Evolutionary conservation across 2,113 vertebrate species (phyloP).

Genomic region (Ia io): DNA sequence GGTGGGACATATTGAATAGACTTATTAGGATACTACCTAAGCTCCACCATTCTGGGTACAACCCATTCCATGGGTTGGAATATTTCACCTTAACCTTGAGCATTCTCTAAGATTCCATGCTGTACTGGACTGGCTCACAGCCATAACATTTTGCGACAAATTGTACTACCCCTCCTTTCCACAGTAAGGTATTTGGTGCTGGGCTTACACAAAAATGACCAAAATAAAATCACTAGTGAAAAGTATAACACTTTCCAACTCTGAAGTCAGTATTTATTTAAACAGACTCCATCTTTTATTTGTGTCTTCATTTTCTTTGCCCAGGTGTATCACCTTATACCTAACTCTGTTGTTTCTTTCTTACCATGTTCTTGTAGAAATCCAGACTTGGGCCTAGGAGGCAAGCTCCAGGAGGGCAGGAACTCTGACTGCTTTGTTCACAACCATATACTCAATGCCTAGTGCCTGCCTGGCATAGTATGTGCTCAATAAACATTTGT

Average conservation of each 20-base stretch:
- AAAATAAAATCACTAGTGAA: background rate
- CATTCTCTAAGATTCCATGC: background rate
- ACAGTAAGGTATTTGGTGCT: background rate
- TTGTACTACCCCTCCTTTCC: background rate
- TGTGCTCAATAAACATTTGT: background rate
- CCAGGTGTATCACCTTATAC: background rate
- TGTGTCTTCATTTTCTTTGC: background rate
- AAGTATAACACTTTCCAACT: background rate
- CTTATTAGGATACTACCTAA: background rate
- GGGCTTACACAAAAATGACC: background rate
- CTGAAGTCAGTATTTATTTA: background rate
- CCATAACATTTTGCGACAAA: background rate
- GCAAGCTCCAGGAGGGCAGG: background rate
- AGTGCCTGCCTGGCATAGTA: background rate
- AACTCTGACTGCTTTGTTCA: background rate
- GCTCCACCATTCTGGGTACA: background rate
- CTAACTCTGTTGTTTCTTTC: background rate
- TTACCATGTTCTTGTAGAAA: background rate
- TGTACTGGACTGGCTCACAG: background rate
- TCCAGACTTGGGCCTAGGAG: background rate
- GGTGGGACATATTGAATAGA: background rate
- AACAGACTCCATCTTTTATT: background rate
- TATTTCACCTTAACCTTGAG: background rate
- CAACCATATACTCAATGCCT: background rate
- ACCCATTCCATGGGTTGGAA: background rate